Evolutionary conservation across 92 coral and sea anemone species (phyloP).

Genomic region (Phenganax marumi): DNA sequence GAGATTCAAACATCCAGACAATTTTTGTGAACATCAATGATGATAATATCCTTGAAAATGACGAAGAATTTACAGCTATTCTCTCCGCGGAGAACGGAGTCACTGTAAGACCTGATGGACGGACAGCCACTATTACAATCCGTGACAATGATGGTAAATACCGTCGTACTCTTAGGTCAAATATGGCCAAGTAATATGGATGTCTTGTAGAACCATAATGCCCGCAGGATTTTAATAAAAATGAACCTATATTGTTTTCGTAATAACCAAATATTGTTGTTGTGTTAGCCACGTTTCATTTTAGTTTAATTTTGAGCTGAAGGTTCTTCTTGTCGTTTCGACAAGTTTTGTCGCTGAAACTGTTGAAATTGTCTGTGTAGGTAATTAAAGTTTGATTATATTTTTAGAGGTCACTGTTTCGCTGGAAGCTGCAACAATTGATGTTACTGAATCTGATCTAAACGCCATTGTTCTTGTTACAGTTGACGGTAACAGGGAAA

Average conservation of each 20-base stretch:
- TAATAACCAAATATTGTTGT: too few relatives aligned
- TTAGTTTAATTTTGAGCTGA: too few relatives aligned
- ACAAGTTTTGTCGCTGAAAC: background rate
- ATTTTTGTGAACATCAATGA: background rate
- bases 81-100: background rate
- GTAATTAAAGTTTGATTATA: background rate
- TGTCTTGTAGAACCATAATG: too few relatives aligned
- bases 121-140: background rate
- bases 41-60: background rate
- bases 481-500: constrained; percentile 15
- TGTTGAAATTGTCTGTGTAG: background rate
- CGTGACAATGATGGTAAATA: background rate
- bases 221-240: too few relatives aligned
- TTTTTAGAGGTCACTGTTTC: constrained; percentile 22
- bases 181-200: background rate
- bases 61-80: background rate
- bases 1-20: background rate
- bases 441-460: background rate
- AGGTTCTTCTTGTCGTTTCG: background rate
- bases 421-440: background rate
- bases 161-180: background rate
- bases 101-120: background rate
- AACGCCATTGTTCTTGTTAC: constrained; percentile 21
- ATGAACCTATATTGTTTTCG: too few relatives aligned
- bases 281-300: too few relatives aligned